These are phyloP conservation scores for Cecidostiba fungosa DNA, from an alignment of 2,888 invertebrate genomes.

Conservation along the genomic window DNA sequence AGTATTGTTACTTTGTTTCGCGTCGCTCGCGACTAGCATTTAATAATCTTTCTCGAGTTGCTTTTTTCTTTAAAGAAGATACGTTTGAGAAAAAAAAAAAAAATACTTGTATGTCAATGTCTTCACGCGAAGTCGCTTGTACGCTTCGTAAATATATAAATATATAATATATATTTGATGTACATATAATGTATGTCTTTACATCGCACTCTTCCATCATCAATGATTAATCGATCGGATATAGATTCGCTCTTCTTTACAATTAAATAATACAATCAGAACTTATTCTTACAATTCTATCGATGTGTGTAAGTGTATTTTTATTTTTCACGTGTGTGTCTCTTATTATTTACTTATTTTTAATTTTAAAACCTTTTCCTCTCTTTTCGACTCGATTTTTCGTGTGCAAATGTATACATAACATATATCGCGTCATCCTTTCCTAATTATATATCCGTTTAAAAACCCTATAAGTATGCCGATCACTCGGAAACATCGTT, in stretches of 20 bases:
- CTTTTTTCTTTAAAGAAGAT: constrained; percentile 52
- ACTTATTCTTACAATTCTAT: constrained; percentile 65
- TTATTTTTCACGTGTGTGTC: constrained; percentile 60
- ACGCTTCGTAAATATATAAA: constrained; percentile 64
- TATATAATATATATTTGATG: constrained; percentile 65
- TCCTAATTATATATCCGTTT: constrained; percentile 38
- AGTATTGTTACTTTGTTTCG: constrained; percentile 57
- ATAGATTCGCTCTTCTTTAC: constrained; percentile 64
- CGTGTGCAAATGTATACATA: constrained; percentile 35
- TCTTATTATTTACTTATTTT: constrained; percentile 54
- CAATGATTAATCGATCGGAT: constrained; percentile 64
- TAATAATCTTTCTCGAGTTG: constrained; percentile 58
- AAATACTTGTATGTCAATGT: constrained; percentile 64
- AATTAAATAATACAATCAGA: constrained; percentile 67
- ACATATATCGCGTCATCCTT: neutral
- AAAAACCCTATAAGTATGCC: constrained; percentile 50
- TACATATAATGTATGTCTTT: constrained; percentile 65
- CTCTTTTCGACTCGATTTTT: constrained; percentile 52
- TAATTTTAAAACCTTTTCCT: constrained; percentile 62
- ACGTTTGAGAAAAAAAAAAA: constrained; percentile 59
- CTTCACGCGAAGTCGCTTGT: constrained; percentile 61
- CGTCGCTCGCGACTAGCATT: constrained; percentile 64
- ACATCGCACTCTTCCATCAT: constrained; percentile 63
- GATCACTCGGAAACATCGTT: constrained; percentile 32
- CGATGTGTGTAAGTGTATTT: constrained; percentile 65